These are phyloP conservation scores for Linurgus olivaceus DNA, from an alignment of 2,797 vertebrate species.

Conservation along the genomic window DNA sequence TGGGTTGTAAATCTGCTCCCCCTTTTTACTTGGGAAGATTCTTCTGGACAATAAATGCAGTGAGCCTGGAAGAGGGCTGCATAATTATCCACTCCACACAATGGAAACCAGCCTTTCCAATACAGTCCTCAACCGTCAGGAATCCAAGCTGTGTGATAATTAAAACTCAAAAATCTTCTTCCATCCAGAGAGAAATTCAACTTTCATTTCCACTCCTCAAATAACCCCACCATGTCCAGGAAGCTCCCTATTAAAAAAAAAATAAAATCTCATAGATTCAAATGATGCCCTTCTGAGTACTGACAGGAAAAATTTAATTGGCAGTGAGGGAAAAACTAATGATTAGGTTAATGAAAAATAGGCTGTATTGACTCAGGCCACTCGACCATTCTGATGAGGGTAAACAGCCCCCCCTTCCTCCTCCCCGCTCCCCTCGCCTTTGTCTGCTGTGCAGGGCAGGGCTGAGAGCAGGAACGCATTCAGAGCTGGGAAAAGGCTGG, in stretches of 20 bases:
- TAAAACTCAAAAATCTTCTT: conserved; percentile 48
- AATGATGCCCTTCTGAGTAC: not conserved
- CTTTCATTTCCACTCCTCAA: not conserved
- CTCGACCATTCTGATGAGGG: conserved; percentile 22
- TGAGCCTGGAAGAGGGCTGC: not conserved
- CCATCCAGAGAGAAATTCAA: not conserved
- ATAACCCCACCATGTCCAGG: not conserved
- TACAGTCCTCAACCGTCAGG: not conserved
- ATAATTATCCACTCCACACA: conserved; percentile 63
- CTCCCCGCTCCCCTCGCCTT: not conserved
- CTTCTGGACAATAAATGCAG: conserved; percentile 51
- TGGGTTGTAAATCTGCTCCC: not conserved
- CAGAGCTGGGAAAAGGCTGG: conserved; percentile 44
- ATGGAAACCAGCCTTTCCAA: conserved; percentile 47
- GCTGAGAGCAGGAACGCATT: not conserved
- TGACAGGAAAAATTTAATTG: conserved; percentile 3
- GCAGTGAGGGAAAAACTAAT: not conserved
- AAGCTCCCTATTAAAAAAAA: not conserved
- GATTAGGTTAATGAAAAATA: conserved; percentile 28
- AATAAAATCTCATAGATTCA: not conserved
- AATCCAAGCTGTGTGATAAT: conserved; percentile 50
- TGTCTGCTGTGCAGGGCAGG: not conserved
- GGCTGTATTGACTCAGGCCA: not conserved
- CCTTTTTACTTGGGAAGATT: conserved; percentile 52
- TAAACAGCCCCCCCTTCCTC: not conserved